These are phyloP conservation scores for Zoanthus gigantus DNA, from an alignment of 92 coral and sea anemone species.

Conservation along the genomic window DNA sequence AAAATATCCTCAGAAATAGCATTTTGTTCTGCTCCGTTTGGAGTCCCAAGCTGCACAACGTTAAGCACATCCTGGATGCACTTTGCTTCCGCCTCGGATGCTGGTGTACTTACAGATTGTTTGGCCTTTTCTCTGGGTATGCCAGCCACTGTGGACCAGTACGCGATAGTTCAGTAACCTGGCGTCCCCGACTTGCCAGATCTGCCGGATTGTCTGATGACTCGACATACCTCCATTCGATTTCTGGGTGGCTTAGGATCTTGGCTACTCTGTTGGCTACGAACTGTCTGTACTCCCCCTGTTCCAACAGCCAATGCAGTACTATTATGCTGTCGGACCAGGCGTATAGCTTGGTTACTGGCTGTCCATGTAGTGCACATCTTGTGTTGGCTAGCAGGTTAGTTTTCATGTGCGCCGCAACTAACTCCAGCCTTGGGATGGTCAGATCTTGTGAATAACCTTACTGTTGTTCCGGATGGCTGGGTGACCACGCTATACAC, in stretches of 20 bases:
- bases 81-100: background rate
- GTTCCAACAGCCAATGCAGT: conserved; percentile 1
- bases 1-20: background rate
- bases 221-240: conserved; percentile 1
- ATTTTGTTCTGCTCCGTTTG: no score
- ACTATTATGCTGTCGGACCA: conserved; percentile 34
- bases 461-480: conserved; percentile 7
- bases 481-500: conserved; percentile 11
- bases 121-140: background rate
- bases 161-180: background rate
- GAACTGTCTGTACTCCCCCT: conserved; percentile 2
- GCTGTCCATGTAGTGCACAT: conserved; percentile 7
- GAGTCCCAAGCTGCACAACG: no score
- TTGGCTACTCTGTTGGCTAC: background rate
- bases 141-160: background rate
- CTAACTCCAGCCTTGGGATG: conserved; percentile 21
- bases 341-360: conserved; percentile 1
- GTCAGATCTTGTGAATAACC: conserved; percentile 27
- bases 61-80: background rate
- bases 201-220: background rate
- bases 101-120: background rate
- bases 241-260: conserved; percentile 2
- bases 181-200: conserved; percentile 11
- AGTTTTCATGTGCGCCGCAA: conserved; percentile 27
- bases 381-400: conserved; percentile 25